Base-by-base conservation (phyloP, 2,888 invertebrate genomes). In the Athalia rosae region DNA sequence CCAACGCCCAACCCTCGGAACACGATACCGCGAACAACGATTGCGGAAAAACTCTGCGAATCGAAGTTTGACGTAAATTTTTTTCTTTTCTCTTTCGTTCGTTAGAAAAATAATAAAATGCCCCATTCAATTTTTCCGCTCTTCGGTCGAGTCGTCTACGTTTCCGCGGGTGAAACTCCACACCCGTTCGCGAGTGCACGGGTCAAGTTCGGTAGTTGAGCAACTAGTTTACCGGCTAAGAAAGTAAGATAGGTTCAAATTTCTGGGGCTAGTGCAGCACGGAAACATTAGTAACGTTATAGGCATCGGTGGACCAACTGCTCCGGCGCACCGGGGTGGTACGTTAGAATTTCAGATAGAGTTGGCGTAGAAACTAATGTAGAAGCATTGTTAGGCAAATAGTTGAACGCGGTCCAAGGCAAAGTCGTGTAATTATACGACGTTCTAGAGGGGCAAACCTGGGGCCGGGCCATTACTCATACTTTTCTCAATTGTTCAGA, bases 361-460 rank as follows among this genome's bases (percentile, higher is more conserved):
- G 67, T 67, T 67, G 77, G 77, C 77, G 67, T 77, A 43, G 71
- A 74, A 74, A 74, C 74, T 74, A 77, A 69, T 69, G 63, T 73
- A 28, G 77, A 61, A 73, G 77, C 63, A 77, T 77, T 77, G 77
- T 77, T 77, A 69, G 73, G 73, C 73, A 45, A 77, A 77, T 77
- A 71, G 63, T 77, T 77, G 77, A 77, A 77, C 53, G n/a, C 45
- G 63, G 53, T 77, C 77, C 77, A 77, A 77, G 77, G 62, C 50
- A 56, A 66, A 66, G 66, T 63, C 76, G 76, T 45, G 66, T 76
- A 76, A 76, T 76, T 76, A 76, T 76, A 66, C 76, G 64, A 64
- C 59, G 76, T 62, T 61, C 74, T 48, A 45, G 61, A 56, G 53
- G 53, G 74, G 47, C 48, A 11, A 74, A 74, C 61, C 61, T 62